Evolutionary conservation across 2,888 invertebrate genomes (phyloP), one percentile per base, ranked within the genome.

Genomic region (Itoplectis maculator): DNA sequence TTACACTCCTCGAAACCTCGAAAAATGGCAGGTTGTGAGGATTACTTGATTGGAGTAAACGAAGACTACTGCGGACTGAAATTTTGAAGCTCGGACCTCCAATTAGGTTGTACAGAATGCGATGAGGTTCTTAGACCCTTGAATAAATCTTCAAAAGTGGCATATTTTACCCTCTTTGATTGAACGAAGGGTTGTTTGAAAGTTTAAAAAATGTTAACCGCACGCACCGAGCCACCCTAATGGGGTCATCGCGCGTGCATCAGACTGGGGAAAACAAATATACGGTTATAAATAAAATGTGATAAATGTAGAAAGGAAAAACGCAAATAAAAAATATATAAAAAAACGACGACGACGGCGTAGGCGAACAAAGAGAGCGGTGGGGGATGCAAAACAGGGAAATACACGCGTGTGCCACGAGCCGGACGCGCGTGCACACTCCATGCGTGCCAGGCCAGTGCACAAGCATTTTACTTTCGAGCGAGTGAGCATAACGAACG

Each of bases 381-480:
- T n/a, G n/a, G 54, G n/a, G 23, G 54, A 77, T 42, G 40, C 3
- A 35, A 49, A 23, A 54, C 20, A 76, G 29, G 23, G 42, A 76
- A 35, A 42, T 70, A 75, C 75, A 54, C 74, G 61, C 61, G 74
- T 75, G 45, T 63, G 63, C n/a, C n/a, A n/a, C 40, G 20, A 65
- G 63, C 68, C 45, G 42, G 45, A 66, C 47, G 56, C 54, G 70
- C 29, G 51, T 63, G 49, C 42, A 72, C 70, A 66, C 76, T 74
- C 63, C 29, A 63, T 74, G 73, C 74, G 61, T 69, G 61, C 68
- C 70, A 70, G 82, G 49, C 73, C 74, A 65, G 65, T 75, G 78
- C 82, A 79, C 82, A 82, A 78, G 74, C 82, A 49, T 79, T 79
- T 82, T 79, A 75, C 65, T 75, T 42, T 75, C 74, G 74, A 59